Base-by-base conservation (phyloP, 2,113 vertebrate genomes). In the Protobothrops flavoviridis region DNA sequence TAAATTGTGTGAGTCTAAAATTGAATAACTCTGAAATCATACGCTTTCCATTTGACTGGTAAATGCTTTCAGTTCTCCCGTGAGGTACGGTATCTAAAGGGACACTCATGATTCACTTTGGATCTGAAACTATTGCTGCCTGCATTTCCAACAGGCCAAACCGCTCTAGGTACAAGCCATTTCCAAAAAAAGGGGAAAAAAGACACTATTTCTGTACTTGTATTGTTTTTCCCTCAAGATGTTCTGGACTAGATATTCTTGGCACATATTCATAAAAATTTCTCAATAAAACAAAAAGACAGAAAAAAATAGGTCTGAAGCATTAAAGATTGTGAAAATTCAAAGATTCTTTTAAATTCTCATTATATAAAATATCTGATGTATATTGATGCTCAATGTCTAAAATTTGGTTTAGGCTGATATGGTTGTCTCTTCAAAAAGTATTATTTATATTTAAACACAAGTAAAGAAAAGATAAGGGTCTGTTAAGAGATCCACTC, bases 11-110 rank as follows among this genome's bases (percentile, higher is more conserved):
- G 87, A 43, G 50, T n/a, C 29, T 86, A 43, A 95, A 92, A 48
- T 90, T 52, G 29, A 94, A 4, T 90, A 95, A 90, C 4, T 81
- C 15, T 52, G 2, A 94, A 96, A 91, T 56, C 87, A 90, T 0
- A 0, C 23, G 90, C 69, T 88, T 57, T 55, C 13, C 93, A 61
- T 50, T 91, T 59, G 92, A 90, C 50, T 56, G 26, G 89, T 88
- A 91, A 85, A 92, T 8, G 11, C 86, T 74, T 91, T 91, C 87
- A 95, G 92, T 45, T 85, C 26, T 85, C 12, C 55, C 26, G 24
- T 57, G 39, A 59, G 20, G 7, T 61, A 86, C 21, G 20, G 7
- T 61, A 86, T 29, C 26, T 53, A 43, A 57, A 93, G 52, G 12
- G 39, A 87, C 53, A 26, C 21, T 48, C 29, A 86, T 93, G 43